Evolutionary conservation across 2,113 vertebrate genomes (phyloP).

Genomic region (Lagopus muta): DNA sequence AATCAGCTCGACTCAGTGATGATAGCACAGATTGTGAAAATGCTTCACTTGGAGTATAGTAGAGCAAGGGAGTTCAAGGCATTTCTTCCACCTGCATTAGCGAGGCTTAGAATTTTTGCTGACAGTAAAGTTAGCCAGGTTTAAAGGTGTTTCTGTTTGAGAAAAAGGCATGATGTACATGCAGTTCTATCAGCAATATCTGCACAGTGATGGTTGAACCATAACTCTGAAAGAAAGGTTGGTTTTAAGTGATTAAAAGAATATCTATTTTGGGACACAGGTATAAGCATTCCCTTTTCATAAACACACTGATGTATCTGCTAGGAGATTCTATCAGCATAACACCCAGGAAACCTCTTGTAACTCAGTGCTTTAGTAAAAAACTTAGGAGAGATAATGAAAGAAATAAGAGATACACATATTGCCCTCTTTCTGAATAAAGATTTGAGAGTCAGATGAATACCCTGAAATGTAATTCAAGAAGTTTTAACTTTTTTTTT

Average conservation of each 20-base stretch:
- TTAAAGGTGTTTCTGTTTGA: constrained; percentile 2
- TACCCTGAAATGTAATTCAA: background rate
- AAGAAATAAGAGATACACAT: background rate
- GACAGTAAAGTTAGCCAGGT: background rate
- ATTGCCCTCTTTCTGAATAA: background rate
- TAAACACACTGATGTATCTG: background rate
- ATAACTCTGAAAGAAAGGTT: background rate
- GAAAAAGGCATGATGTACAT: background rate
- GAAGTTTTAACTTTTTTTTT: background rate
- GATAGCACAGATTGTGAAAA: constrained; percentile 10
- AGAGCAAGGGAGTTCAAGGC: background rate
- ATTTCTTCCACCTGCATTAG: background rate
- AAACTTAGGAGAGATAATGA: background rate
- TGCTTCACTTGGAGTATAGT: background rate
- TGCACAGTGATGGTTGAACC: background rate
- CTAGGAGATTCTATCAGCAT: background rate
- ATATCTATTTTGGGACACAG: background rate
- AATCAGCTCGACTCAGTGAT: background rate
- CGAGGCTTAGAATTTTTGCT: background rate
- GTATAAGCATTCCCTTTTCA: background rate
- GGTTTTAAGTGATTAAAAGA: background rate
- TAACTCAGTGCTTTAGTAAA: background rate
- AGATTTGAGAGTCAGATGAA: background rate
- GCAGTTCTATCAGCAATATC: background rate
- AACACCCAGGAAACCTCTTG: background rate